Evolutionary conservation across 2,113 vertebrate genomes (phyloP), one percentile per base, ranked within the genome.

Genomic region (Scomber colias): DNA sequence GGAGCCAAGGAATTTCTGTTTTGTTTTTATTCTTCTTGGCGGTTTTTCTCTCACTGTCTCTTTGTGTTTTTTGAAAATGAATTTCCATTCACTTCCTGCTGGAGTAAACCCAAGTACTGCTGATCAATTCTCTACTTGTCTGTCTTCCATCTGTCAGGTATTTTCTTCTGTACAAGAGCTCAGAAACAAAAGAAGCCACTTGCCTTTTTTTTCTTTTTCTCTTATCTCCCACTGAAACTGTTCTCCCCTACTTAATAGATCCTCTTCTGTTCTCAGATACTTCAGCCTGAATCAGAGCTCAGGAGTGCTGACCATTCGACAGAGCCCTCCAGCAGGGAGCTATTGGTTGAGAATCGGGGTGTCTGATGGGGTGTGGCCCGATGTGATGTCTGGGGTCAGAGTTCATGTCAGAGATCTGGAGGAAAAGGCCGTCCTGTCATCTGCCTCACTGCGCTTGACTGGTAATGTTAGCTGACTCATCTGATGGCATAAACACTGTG

Each of bases 331-430:
- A 12, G 90, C 91, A 8, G 96, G 96, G 75, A 96, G 82, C 84
- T 96, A 97, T 75, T 94, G 95, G 75, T 85, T 98, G 83, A 92
- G 92, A 86, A 91, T 97, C 24, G 95, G 92, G 16, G 96, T 97
- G 78, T 96, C 96, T 44, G 97, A 98, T 81, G 96, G 95, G 16
- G 83, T 97, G 75, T 98, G 97, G 96, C 96, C 97, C 19, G 96
- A 97, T 50, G 95, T 94, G 56, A 51, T 94, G 75, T 96, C 96
- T 44, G 95, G 94, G 19, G 93, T 97, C 77, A 89, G 92, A 81
- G 95, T 97, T 71, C 94, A 96, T 11, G 94, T 97, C 59, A 88
- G 84, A 88, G 95, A 97, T 68, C 88, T 97, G 85, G 93, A 94
- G 62, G 95, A 95, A 21, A 95, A 96, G 87, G 94, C 94, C 63